Percentiles rank a stretch among this genome's conserved stretches.
Conservation (phyloP, 2,113 vertebrate genomes). For the Archocentrus centrarchus region DNA sequence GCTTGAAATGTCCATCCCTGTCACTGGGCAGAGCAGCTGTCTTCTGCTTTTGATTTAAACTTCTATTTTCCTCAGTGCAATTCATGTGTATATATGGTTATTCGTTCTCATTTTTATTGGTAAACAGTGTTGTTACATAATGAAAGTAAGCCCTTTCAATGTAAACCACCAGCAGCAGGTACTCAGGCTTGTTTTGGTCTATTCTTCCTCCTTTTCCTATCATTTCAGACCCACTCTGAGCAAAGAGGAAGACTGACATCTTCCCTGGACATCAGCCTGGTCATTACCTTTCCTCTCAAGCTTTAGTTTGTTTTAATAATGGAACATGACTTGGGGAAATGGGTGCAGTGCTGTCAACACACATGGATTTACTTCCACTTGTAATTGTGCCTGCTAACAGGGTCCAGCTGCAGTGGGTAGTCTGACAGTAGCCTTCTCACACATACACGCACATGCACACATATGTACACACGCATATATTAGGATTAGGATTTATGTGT, state of each 20-base stretch:
- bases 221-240: neutral
- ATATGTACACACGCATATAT: neutral
- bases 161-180: neutral
- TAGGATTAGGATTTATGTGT: slow-evolving; percentile 48
- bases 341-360: neutral
- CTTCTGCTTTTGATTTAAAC: too few species aligned
- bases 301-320: neutral
- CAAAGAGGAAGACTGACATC: neutral
- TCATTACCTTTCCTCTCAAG: neutral
- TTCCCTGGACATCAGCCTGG: neutral
- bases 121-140: too few species aligned
- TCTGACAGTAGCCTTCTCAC: neutral
- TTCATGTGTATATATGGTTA: too few species aligned
- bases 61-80: too few species aligned
- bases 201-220: rapidly evolving
- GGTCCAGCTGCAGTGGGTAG: slow-evolving; percentile 33
- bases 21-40: too few species aligned
- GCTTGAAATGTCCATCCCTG: too few species aligned
- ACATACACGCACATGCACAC: neutral
- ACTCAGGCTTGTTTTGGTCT: neutral
- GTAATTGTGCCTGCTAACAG: neutral
- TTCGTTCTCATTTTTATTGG: too few species aligned
- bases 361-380: neutral
- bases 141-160: neutral
- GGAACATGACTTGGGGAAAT: neutral